Evolutionary conservation across 2,113 vertebrate species (phyloP).

Genomic region (Cyprinodon variegatus): DNA sequence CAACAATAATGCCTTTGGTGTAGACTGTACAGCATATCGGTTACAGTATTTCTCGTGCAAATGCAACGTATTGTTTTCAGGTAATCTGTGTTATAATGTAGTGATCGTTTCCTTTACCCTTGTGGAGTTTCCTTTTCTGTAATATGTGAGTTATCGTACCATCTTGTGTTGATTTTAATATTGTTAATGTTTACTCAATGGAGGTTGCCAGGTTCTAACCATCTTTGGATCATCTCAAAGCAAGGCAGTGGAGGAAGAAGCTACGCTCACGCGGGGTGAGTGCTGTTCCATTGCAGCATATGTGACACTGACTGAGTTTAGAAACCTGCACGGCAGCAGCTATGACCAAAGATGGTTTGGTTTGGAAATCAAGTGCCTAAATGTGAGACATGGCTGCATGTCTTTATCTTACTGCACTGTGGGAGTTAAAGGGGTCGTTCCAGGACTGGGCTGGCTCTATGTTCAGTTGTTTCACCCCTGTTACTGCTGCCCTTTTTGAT

Average conservation of each 20-base stretch:
- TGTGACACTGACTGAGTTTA: constrained; percentile 23
- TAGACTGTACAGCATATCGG: constrained; percentile 69
- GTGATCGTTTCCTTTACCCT: constrained; percentile 65
- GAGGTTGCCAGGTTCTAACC: constrained; percentile 65
- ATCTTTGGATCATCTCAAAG: constrained; percentile 68
- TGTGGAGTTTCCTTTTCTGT: constrained; percentile 71
- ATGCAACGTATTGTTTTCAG: constrained; percentile 70
- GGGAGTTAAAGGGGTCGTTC: constrained; percentile 58
- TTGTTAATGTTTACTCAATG: constrained; percentile 60
- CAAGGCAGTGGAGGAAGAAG: constrained; percentile 19
- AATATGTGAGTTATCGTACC: constrained; percentile 66
- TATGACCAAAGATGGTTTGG: constrained; percentile 77
- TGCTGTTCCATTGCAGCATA: constrained; percentile 31
- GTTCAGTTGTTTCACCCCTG: constrained; percentile 71
- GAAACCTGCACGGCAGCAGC: constrained; percentile 55
- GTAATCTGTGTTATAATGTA: constrained; percentile 70
- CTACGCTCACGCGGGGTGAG: constrained; percentile 8
- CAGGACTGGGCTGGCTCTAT: constrained; percentile 57
- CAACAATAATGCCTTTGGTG: constrained; percentile 72
- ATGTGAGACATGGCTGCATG: constrained; percentile 74
- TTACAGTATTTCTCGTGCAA: constrained; percentile 67
- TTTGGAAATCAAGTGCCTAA: constrained; percentile 78
- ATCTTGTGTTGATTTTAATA: constrained; percentile 62
- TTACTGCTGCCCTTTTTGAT: constrained; percentile 76
- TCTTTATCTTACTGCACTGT: constrained; percentile 75